Evolutionary conservation across 1,140 invertebrate species (phyloP).

Genomic region (Drosophila bipectinata): DNA sequence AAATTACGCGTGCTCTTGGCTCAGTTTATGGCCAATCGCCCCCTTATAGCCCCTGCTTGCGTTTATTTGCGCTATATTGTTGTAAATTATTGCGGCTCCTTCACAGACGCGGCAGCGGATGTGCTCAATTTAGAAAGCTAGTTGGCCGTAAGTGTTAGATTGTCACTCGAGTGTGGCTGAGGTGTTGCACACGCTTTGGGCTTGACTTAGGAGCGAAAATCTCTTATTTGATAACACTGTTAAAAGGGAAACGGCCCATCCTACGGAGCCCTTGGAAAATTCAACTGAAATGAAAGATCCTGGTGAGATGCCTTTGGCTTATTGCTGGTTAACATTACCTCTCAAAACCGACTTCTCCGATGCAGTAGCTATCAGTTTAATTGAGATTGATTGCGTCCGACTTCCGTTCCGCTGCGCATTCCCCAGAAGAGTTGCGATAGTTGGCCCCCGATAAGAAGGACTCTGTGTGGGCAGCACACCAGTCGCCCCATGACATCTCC

Average conservation of each 20-base stretch:
- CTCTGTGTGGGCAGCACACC: constrained; percentile 65
- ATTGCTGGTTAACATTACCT: not conserved
- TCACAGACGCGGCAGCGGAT: constrained; percentile 55
- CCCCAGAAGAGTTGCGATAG: constrained; percentile 63
- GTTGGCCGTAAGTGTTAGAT: constrained; percentile 43
- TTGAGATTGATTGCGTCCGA: constrained; percentile 73
- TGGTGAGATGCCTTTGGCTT: not conserved
- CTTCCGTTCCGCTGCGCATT: constrained; percentile 67
- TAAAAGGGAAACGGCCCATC: not conserved
- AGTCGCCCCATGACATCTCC: constrained; percentile 54
- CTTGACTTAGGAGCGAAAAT: not conserved
- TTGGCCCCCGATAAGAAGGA: constrained; percentile 51
- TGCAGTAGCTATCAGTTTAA: constrained; percentile 68
- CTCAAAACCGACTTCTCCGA: constrained; percentile 8
- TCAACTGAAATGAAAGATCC: not conserved
- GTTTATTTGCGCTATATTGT: constrained; percentile 72
- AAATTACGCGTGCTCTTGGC: constrained; percentile 75
- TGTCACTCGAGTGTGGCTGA: constrained; percentile 48
- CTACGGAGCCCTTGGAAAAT: not conserved
- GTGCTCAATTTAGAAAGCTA: constrained; percentile 64
- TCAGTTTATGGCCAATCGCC: constrained; percentile 72
- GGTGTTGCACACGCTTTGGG: constrained; percentile 26
- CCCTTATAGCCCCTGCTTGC: constrained; percentile 46
- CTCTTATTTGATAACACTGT: not conserved
- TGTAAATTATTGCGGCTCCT: constrained; percentile 71